Evolutionary conservation across 2,797 vertebrate genomes (phyloP).

Genomic region (Urocyon cinereoargenteus): DNA sequence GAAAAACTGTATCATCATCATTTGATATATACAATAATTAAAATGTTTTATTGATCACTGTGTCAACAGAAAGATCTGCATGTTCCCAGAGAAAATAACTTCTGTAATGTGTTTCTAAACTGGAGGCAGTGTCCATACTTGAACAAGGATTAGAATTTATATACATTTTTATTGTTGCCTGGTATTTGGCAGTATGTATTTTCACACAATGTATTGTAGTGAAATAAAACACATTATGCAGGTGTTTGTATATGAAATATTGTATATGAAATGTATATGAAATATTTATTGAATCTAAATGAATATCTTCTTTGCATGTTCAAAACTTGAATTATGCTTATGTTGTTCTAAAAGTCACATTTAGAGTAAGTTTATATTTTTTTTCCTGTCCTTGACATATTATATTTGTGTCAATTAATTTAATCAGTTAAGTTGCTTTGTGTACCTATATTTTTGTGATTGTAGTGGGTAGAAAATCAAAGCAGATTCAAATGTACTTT

Average conservation of each 20-base stretch:
- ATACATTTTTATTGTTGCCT: background rate
- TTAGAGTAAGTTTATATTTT: constrained; percentile 41
- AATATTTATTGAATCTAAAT: constrained; percentile 20
- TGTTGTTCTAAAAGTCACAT: constrained; percentile 18
- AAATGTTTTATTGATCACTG: background rate
- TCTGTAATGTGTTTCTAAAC: background rate
- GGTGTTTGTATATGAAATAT: background rate
- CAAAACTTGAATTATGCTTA: constrained; percentile 14
- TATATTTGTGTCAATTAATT: constrained; percentile 46
- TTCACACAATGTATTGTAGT: background rate
- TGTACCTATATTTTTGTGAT: background rate
- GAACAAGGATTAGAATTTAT: background rate
- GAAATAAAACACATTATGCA: background rate
- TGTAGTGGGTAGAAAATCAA: constrained; percentile 48
- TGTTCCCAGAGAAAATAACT: background rate
- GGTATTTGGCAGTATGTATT: background rate
- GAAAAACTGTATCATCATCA: background rate
- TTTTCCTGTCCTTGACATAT: background rate
- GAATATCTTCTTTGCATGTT: constrained; percentile 14
- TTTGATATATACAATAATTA: background rate
- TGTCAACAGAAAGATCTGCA: constrained; percentile 1
- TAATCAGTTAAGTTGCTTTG: background rate
- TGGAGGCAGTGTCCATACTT: background rate
- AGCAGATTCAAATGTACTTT: constrained; percentile 19
- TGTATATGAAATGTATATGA: background rate